Base-by-base conservation (phyloP, 2,797 vertebrate species). In the Tenualosa ilisha region DNA sequence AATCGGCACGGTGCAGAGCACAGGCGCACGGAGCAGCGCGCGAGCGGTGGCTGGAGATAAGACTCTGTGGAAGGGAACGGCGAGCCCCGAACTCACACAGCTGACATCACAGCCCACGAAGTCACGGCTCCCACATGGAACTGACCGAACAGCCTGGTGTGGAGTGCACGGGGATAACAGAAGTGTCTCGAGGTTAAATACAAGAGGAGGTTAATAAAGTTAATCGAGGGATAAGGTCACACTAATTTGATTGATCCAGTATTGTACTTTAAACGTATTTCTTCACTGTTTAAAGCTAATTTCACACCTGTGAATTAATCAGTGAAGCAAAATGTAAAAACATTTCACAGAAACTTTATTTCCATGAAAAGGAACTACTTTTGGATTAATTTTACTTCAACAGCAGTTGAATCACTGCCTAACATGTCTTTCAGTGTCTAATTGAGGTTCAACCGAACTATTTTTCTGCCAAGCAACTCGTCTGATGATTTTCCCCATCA, bases 1-100 rank as follows among this genome's bases (percentile, higher is more conserved):
- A 95, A 96, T 96, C 95, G 93, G 93, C 89, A 91, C 84, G 87
- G 81, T 93, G 90, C 93, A 94, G 93, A 90, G 89, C 90, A 91
- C 89, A 90, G 91, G 92, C 91, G 92, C 93, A 91, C 91, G 84
- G 88, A 88, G 90, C 84, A 89, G 84, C 90, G 92, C 89, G 89
- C 86, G 26, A 79, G 90, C 90, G 87, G 61, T 88, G 86, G 86
- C 81, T 75, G 82, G 84, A 93, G 95, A 96, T 95, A 96, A 96
- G 93, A 89, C 92, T 95, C 86, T 90, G 87, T 88, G 91, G 92
- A 94, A 94, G 91, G 88, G 85, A 63, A 90, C 83, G 11, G 84
- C 90, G 89, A 88, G 90, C 87, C 50, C 83, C 86, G 81, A 22
- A 26, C 68, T 81, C 79, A 43, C 59, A n/a, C 65, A 83, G 43